Evolutionary conservation across 2,888 invertebrate species (phyloP).

Genomic region (Spicauda simplicius): DNA sequence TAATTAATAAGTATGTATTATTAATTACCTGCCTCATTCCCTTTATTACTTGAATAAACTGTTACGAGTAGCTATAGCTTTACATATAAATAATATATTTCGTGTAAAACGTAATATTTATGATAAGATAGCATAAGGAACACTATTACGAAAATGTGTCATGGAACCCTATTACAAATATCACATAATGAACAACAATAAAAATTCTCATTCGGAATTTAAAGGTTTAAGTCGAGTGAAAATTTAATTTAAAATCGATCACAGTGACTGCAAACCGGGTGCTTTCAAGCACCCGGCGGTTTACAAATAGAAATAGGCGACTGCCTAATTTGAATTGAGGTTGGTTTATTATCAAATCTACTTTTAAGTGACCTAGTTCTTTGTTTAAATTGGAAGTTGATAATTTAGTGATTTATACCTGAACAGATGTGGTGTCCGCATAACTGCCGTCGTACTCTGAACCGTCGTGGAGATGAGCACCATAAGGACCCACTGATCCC

Average conservation of each 20-base stretch:
- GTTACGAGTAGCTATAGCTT: too few relatives aligned
- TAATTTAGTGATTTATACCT: constrained; percentile 61
- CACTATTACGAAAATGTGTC: constrained; percentile 27
- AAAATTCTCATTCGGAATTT: constrained; percentile 34
- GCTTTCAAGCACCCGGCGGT: constrained; percentile 56
- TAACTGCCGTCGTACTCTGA: constrained; percentile 97
- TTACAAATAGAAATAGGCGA: constrained; percentile 54
- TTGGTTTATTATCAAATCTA: constrained; percentile 42
- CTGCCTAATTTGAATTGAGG: constrained; percentile 42
- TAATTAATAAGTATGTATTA: too few relatives aligned
- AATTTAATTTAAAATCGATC: constrained; percentile 61
- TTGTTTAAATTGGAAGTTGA: not conserved
- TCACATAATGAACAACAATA: constrained; percentile 32
- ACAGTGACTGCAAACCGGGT: constrained; percentile 42
- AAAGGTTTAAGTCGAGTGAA: constrained; percentile 50
- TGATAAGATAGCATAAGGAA: too few relatives aligned
- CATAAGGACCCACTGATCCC: constrained; percentile 97
- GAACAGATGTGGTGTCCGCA: constrained; percentile 86
- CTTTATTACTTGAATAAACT: too few relatives aligned
- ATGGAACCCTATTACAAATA: constrained; percentile 33
- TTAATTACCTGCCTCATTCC: too few relatives aligned
- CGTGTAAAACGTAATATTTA: too few relatives aligned
- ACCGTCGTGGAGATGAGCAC: constrained; percentile 94
- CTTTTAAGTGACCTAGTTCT: constrained; percentile 23
- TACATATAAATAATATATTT: too few relatives aligned